phyloP scores from a whole-genome alignment of 2,113 vertebrate species.

The Malurus melanocephalus region DNA sequence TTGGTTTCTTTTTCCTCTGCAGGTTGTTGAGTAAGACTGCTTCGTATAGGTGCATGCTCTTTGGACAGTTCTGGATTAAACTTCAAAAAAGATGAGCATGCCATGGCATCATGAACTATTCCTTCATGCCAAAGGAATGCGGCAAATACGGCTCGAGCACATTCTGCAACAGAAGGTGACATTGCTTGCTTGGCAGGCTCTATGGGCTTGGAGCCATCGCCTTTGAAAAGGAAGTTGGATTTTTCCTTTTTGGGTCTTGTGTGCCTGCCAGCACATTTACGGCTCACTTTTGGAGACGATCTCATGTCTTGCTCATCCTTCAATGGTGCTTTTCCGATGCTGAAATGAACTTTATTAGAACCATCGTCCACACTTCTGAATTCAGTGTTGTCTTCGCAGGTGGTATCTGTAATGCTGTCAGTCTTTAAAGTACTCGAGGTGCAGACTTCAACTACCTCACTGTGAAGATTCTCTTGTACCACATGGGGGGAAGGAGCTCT shows the following conservation, averaged over 20 bases:
- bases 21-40: slow-evolving; percentile 86
- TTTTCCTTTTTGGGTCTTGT: slow-evolving; percentile 95
- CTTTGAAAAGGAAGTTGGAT: slow-evolving; percentile 91
- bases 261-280: slow-evolving; percentile 89
- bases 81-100: slow-evolving; percentile 96
- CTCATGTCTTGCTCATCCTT: slow-evolving; percentile 93
- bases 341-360: slow-evolving; percentile 94
- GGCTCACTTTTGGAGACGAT: slow-evolving; percentile 93
- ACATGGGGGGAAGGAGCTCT: slow-evolving; percentile 93
- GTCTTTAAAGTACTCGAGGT: slow-evolving; percentile 91
- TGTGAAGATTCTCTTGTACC: slow-evolving; percentile 96
- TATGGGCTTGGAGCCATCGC: slow-evolving; percentile 79
- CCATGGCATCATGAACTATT: slow-evolving; percentile 98
- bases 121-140: slow-evolving; percentile 97
- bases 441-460: slow-evolving; percentile 96
- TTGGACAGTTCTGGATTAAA: slow-evolving; percentile 97
- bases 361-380: slow-evolving; percentile 80
- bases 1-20: slow-evolving; percentile 94
- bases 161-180: slow-evolving; percentile 97
- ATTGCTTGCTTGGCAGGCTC: slow-evolving; percentile 97
- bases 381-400: slow-evolving; percentile 85
- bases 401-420: slow-evolving; percentile 78
- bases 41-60: slow-evolving; percentile 94
- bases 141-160: slow-evolving; percentile 93
- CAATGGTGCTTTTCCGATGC: slow-evolving; percentile 94